Evolutionary conservation across 2,797 vertebrate genomes (phyloP), one percentile per base, ranked within the genome.

Genomic region (Hippoglossus hippoglossus): DNA sequence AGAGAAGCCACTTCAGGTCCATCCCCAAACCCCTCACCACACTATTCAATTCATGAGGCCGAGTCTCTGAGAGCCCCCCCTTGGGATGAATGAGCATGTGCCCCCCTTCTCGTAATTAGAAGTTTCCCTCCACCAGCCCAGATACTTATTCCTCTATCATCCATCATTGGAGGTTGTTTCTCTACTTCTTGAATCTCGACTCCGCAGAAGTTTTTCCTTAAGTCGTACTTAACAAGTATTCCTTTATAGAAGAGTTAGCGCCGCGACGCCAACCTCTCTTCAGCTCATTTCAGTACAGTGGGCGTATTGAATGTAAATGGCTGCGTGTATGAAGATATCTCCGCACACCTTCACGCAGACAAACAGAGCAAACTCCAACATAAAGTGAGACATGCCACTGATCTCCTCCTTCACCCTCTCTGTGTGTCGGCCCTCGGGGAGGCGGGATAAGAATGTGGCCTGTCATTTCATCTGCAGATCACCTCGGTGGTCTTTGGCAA

Each of bases 401-500:
- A 62, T 56, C 63, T 72, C 60, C 73, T 65, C 63, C 59, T 59
- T 72, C 81, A 57, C 39, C 59, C 62, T 52, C 73, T 84, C 66
- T 65, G 68, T 80, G 68, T 63, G 69, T 50, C 3, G 12, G 46
- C 63, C 80, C 73, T 70, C 3, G 1, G 75, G 84, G 81, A 82
- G 68, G 0, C 10, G 18, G 76, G 65, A 75, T 71, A 80, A 90
- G 86, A 92, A 90, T 89, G 84, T 7, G 69, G 71, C 59, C 75
- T 75, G 87, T 89, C 77, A 78, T 84, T 90, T 87, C 75, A 71
- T 89, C 88, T 55, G 41, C 71, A 26, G 24, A 80, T 86, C 89
- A 77, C 83, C 84, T 85, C 89, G 92, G 93, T 94, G 93, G 94
- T 93, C 94, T 84, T 62, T 85, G 85, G 84, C 79, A 81, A 71